phyloP scores from a whole-genome alignment of 1,140 invertebrate genomes.

The Temnothorax longispinosus region DNA sequence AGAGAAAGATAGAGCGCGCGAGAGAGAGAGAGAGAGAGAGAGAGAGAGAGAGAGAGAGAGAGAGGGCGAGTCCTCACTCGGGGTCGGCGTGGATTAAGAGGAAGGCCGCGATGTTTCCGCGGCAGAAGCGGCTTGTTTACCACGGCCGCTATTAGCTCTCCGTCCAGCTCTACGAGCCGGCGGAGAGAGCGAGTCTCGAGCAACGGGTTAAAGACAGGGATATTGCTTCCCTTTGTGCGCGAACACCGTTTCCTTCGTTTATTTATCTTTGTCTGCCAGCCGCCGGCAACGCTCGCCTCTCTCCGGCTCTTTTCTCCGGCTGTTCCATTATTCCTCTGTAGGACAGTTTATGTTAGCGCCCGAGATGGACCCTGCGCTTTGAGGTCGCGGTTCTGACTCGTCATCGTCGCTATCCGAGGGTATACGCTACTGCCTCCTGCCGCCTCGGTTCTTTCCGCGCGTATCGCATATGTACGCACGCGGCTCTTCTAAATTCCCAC shows the following conservation, averaged over 20 bases:
- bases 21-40: constrained; percentile 21
- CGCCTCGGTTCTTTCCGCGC: not conserved
- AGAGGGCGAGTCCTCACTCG: not conserved
- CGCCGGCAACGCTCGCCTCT: constrained; percentile 49
- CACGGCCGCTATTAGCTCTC: constrained; percentile 77
- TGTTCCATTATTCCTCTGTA: constrained; percentile 69
- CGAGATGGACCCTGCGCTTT: constrained; percentile 69
- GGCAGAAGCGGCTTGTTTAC: constrained; percentile 80
- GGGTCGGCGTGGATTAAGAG: constrained; percentile 62
- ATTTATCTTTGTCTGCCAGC: constrained; percentile 80
- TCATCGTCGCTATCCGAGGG: constrained; percentile 22
- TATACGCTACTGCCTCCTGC: not conserved
- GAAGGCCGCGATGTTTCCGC: constrained; percentile 73
- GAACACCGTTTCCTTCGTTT: constrained; percentile 79
- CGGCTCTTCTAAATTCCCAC: constrained; percentile 20
- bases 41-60: constrained; percentile 2
- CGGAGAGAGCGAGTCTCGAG: constrained; percentile 28
- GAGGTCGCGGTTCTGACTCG: constrained; percentile 49
- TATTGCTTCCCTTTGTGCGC: constrained; percentile 80
- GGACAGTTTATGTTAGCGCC: constrained; percentile 73
- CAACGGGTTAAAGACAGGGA: constrained; percentile 72
- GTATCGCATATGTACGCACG: not conserved
- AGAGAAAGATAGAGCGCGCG: not conserved
- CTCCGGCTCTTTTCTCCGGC: constrained; percentile 47
- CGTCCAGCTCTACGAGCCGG: constrained; percentile 57